Evolutionary conservation across 1,140 invertebrate species (phyloP).

Genomic region (Zophobas atratus): DNA sequence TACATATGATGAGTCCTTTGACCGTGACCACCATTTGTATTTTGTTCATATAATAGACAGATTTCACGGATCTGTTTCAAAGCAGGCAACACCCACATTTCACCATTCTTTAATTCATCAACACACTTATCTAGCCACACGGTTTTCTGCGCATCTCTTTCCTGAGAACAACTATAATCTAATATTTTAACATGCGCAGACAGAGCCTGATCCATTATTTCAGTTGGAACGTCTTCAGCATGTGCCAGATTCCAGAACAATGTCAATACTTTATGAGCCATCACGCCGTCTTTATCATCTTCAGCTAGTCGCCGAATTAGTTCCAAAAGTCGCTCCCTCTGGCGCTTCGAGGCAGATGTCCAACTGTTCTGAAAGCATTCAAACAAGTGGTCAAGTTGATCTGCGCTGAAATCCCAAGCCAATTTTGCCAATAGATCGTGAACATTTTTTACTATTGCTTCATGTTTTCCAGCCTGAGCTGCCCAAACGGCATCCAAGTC

Average conservation of each 20-base stretch:
- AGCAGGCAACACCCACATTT: conserved; percentile 94
- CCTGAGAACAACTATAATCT: conserved; percentile 97
- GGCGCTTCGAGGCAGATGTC: conserved; percentile 96
- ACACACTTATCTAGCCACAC: conserved; percentile 97
- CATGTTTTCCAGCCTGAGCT: conserved; percentile 95
- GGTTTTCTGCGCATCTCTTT: conserved; percentile 96
- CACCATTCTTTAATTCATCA: conserved; percentile 90
- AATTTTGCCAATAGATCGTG: conserved; percentile 97
- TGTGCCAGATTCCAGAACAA: conserved; percentile 98
- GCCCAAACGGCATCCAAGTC: conserved; percentile 97
- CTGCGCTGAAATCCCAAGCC: conserved; percentile 98
- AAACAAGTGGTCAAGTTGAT: conserved; percentile 97
- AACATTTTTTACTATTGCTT: conserved; percentile 97
- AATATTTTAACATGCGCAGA: conserved; percentile 97
- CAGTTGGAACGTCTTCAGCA: conserved; percentile 95
- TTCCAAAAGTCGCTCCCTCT: conserved; percentile 95
- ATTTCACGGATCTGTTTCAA: conserved; percentile 97
- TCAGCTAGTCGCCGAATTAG: conserved; percentile 95
- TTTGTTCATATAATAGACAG: conserved; percentile 91
- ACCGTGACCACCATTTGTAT: conserved; percentile 68
- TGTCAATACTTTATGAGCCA: conserved; percentile 98
- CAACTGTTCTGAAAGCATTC: conserved; percentile 96
- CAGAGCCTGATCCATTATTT: conserved; percentile 98
- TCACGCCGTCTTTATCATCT: conserved; percentile 97
- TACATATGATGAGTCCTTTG: conserved; percentile 77